A percentile compares a stretch with the other conserved stretches of the same genome.
Conservation (phyloP, 2,113 vertebrate species). For the Gulo gulo region DNA sequence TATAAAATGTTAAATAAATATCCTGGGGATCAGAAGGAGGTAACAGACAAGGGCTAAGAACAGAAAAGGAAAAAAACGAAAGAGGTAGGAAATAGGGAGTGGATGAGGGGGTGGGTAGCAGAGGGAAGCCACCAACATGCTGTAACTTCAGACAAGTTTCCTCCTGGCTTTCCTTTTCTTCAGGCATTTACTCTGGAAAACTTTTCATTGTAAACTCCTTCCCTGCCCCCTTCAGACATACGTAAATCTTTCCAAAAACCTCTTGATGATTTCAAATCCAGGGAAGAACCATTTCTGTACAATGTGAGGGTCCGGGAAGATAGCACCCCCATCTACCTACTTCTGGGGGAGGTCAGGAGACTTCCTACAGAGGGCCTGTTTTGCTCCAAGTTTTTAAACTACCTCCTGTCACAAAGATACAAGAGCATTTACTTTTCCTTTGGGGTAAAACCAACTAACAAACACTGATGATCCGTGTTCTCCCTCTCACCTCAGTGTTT, state of each 20-base stretch:
- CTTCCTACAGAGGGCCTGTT: neutral
- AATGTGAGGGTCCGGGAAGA: neutral
- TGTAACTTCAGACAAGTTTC: neutral
- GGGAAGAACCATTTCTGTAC: neutral
- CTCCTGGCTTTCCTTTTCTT: neutral
- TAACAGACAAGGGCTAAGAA: neutral
- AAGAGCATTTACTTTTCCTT: neutral
- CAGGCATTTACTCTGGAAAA: neutral
- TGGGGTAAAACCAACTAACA: neutral
- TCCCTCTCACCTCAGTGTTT: neutral
- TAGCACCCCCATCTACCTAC: neutral
- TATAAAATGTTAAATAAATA: slow-evolving; percentile 6
- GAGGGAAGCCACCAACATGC: neutral
- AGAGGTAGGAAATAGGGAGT: neutral
- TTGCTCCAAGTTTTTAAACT: neutral
- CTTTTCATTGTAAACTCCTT: neutral
- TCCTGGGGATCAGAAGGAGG: neutral
- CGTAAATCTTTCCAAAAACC: neutral
- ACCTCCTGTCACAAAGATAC: neutral
- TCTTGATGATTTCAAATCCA: neutral
- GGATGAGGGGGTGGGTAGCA: neutral
- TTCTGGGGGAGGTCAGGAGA: neutral
- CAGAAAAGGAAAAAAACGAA: neutral
- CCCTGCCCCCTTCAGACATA: neutral
- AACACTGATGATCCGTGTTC: neutral